Percentiles rank a stretch among this genome's conserved stretches.
Evolutionary conservation across 2,113 vertebrate genomes (phyloP).

Genomic region (Mohoua ochrocephala): DNA sequence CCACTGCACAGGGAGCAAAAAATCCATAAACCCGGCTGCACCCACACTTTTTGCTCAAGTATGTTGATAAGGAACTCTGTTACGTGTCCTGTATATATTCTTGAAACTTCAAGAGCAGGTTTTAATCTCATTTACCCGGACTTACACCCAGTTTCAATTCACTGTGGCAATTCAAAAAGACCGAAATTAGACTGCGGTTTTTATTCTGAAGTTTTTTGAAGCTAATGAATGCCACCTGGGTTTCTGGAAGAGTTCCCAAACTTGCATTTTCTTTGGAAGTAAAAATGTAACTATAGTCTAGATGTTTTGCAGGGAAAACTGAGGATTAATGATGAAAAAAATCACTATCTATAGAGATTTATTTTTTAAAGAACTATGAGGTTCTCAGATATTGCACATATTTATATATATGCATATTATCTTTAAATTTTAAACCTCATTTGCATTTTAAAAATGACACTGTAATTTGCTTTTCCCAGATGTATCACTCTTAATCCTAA

Average conservation of each 20-base stretch:
- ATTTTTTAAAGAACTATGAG: neutral
- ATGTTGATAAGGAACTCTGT: neutral
- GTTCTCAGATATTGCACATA: slow-evolving; percentile 22
- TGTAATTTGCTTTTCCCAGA: slow-evolving; percentile 57
- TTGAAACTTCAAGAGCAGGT: neutral
- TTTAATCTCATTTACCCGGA: neutral
- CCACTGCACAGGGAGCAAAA: neutral
- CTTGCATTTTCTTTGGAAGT: neutral
- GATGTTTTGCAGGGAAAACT: neutral
- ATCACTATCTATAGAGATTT: neutral
- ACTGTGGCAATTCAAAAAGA: neutral
- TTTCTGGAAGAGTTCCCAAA: neutral
- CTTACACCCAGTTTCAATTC: neutral
- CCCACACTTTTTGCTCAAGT: neutral
- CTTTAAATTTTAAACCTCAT: slow-evolving; percentile 64
- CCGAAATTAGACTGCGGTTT: neutral
- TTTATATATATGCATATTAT: slow-evolving; percentile 59
- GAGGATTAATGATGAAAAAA: neutral
- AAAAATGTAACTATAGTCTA: neutral
- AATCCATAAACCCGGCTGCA: neutral
- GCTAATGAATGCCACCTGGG: neutral
- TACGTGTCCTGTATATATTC: neutral
- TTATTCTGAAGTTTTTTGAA: neutral
- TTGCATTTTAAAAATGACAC: slow-evolving; percentile 59
- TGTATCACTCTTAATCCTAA: slow-evolving; percentile 66